A percentile compares a stretch with the other conserved stretches of the same genome.
Conservation (phyloP, 2,113 vertebrate species). For the Ochotona princeps region DNA sequence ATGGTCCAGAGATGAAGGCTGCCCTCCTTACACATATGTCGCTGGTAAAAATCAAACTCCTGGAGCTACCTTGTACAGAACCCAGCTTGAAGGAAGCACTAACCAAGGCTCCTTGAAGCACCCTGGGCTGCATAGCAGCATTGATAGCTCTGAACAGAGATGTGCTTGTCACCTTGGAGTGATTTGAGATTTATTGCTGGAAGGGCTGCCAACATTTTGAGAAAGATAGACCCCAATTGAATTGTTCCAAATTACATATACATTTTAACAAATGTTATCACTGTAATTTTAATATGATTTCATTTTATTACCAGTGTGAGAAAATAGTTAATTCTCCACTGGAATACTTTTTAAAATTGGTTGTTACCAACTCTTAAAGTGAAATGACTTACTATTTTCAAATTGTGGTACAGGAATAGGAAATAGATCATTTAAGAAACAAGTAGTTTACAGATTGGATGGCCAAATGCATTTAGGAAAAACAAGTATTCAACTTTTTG, state of each 20-base stretch:
- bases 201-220: constrained; percentile 30
- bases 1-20: not conserved
- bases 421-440: constrained; percentile 39
- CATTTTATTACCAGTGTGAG: not conserved
- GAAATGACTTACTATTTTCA: constrained; percentile 34
- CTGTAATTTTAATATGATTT: constrained; percentile 54
- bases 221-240: constrained; percentile 51
- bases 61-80: not conserved
- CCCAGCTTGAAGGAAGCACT: not conserved
- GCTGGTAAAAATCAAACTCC: constrained; percentile 27
- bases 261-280: constrained; percentile 54
- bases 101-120: not conserved
- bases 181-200: constrained; percentile 20
- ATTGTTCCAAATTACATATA: constrained; percentile 2
- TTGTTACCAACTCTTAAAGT: constrained; percentile 6
- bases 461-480: not conserved
- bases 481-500: constrained; percentile 16
- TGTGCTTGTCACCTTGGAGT: constrained; percentile 13
- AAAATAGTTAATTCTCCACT: constrained; percentile 49
- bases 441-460: constrained; percentile 6
- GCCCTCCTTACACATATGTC: not conserved
- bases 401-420: not conserved
- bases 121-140: not conserved
- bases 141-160: constrained; percentile 39
- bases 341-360: constrained; percentile 32